Evolutionary conservation across 2,113 vertebrate species (phyloP), one percentile per base, ranked within the genome.

Genomic region (Hippocampus mohnikei): DNA sequence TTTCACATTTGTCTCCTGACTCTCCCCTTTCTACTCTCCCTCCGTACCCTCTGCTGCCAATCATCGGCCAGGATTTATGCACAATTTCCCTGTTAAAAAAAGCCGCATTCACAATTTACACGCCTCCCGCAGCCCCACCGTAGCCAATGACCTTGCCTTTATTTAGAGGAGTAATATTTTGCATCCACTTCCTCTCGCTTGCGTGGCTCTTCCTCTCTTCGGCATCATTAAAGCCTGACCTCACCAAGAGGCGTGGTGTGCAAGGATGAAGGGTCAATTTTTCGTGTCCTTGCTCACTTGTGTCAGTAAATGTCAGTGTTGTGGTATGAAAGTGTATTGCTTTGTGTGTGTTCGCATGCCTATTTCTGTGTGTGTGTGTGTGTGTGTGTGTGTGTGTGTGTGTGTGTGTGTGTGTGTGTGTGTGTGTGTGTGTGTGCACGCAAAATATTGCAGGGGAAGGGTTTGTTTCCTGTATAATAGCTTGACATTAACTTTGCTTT

Each of bases 21-120:
- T 15, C 74, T 78, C 70, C 61, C 71, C 79, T 52, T 70, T 81
- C 73, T 78, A 69, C 67, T 80, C 76, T 81, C 82, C 70, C 78
- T 84, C 69, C 81, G 79, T 73, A 70, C 74, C 81, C 78, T 70
- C 40, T 76, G 67, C 85, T 92, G 91, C 80, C 91, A 91, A 84
- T 92, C 91, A 92, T 76, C 78, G 78, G 74, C 75, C 85, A 87
- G n/a, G 73, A 65, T 86, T 88, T 90, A 90, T 92, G 90, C 85
- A 90, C 81, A 52, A 91, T 88, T 83, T 73, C 37, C 63, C 80
- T 79, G 56, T 63, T 71, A 84, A 90, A 91, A 87, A 81, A 83
- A 77, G 71, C 80, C 65, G 85, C 79, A 79, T 73, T 81, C 81
- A 69, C 53, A 85, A 85, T 85, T 77, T 74, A 62, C 75, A 25